phyloP scores from a whole-genome alignment of 35 echinoderm and acorn worm species.

The Holothuria glaberrima region DNA sequence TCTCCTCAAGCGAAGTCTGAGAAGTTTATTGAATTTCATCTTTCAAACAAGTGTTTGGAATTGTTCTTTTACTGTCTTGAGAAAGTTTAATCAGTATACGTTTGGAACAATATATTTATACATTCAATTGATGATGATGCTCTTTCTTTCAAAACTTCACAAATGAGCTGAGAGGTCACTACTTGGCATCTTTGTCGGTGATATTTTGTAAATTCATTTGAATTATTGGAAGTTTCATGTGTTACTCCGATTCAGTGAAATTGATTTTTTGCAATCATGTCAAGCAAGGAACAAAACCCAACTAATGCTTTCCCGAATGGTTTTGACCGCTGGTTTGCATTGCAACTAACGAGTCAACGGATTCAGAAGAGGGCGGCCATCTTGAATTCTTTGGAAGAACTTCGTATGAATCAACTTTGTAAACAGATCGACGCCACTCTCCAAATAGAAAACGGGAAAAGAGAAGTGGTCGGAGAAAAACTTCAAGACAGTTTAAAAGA shows the following conservation, averaged over 20 bases:
- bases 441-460: constrained; percentile 47
- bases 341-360: constrained; percentile 68
- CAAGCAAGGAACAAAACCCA: not conserved
- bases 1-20: no score
- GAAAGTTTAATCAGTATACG: no score
- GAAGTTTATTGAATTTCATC: no score
- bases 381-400: constrained; percentile 74
- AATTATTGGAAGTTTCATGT: no score
- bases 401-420: constrained; percentile 49
- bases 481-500: constrained; percentile 66
- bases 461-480: constrained; percentile 52
- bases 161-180: no score
- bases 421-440: constrained; percentile 70
- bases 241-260: not conserved
- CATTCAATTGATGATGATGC: no score
- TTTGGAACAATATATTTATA: no score
- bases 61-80: no score
- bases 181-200: no score
- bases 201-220: no score
- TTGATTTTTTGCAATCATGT: not conserved
- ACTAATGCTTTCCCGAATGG: constrained; percentile 80
- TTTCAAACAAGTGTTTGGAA: no score
- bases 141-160: no score
- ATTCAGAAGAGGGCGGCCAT: constrained; percentile 65
- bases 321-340: constrained; percentile 67